phyloP scores from a whole-genome alignment of 2,797 vertebrate genomes.

The Pempheris klunzingeri region DNA sequence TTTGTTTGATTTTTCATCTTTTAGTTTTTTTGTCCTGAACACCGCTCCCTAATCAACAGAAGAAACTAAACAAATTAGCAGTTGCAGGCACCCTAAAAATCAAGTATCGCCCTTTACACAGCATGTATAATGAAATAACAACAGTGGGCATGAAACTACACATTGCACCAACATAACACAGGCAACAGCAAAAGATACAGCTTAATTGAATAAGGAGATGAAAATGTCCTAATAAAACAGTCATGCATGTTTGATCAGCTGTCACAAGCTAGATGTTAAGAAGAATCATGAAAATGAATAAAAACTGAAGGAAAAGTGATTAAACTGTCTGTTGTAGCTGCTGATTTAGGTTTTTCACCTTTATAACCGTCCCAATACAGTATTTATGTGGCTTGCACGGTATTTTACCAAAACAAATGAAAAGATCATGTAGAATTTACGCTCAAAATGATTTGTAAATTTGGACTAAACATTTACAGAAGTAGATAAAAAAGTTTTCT shows the following conservation, averaged over 20 bases:
- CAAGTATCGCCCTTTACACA: not conserved
- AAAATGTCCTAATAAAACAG: slow-evolving; percentile 4
- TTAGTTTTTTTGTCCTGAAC: not conserved
- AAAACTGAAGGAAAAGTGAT: not conserved
- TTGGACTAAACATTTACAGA: not conserved
- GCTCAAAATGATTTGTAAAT: not conserved
- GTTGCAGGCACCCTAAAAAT: not conserved
- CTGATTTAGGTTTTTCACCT: not conserved
- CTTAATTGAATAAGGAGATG: not conserved
- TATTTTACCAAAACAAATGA: not conserved
- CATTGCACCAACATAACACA: not conserved
- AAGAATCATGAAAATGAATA: not conserved
- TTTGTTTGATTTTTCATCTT: not conserved
- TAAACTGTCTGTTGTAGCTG: slow-evolving; percentile 8
- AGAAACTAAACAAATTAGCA: not conserved
- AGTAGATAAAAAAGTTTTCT: not conserved
- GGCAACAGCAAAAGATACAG: not conserved
- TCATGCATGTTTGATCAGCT: not conserved
- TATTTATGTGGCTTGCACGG: not conserved
- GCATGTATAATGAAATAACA: not conserved
- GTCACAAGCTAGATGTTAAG: not conserved
- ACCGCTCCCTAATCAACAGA: not conserved
- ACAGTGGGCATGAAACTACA: not conserved
- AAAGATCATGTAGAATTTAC: not conserved
- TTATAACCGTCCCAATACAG: not conserved